Evolutionary conservation across 2,888 invertebrate genomes (phyloP).

Genomic region (Perizoma affinitatum): DNA sequence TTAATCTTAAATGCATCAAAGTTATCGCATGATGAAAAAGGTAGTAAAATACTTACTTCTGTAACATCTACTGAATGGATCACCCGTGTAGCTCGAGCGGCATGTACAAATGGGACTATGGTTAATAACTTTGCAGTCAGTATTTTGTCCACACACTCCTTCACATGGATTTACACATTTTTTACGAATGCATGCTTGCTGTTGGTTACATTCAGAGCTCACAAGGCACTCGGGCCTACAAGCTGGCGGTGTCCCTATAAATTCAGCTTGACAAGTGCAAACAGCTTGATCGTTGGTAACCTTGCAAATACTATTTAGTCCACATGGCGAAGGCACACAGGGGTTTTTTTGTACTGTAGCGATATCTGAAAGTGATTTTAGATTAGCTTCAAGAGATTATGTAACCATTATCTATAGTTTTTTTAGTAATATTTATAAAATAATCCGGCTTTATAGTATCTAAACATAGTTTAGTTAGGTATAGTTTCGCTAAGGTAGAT

Average conservation of each 20-base stretch:
- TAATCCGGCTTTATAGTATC: too few species aligned
- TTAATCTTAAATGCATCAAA: too few species aligned
- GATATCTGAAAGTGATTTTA: constrained; percentile 54
- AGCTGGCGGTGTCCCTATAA: constrained; percentile 86
- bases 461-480: too few species aligned
- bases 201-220: constrained; percentile 86
- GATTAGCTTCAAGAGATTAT: too few species aligned
- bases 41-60: constrained; percentile 45
- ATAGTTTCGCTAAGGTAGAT: too few species aligned
- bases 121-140: constrained; percentile 88
- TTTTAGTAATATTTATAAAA: too few species aligned
- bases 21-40: neutral
- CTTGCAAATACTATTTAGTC: constrained; percentile 89
- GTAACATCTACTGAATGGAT: constrained; percentile 87
- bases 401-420: too few species aligned
- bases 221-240: constrained; percentile 87
- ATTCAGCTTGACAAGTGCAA: constrained; percentile 88
- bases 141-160: constrained; percentile 86
- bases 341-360: constrained; percentile 78
- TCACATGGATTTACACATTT: constrained; percentile 89
- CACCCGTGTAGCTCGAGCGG: constrained; percentile 85
- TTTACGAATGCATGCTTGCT: constrained; percentile 87
- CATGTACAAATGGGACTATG: constrained; percentile 90
- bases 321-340: constrained; percentile 90
- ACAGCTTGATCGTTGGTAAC: constrained; percentile 88